A percentile compares a stretch with the other conserved stretches of the same genome.
phyloP scores from a whole-genome alignment of 2,797 vertebrate species.

The Danio albolineatus region DNA sequence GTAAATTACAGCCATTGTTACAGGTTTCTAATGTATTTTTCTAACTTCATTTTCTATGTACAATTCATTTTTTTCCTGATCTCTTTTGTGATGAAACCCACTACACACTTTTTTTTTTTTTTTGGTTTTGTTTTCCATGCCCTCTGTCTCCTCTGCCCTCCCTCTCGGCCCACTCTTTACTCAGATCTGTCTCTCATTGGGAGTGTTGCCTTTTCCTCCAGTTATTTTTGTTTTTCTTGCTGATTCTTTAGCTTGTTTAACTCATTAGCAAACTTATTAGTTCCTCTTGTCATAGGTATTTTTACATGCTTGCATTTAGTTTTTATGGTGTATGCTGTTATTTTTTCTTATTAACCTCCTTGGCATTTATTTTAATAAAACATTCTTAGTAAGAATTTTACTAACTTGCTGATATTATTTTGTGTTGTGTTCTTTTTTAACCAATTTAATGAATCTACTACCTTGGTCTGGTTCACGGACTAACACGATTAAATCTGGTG shows the following conservation, averaged over 20 bases:
- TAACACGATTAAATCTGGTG: slow-evolving; percentile 84
- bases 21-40: slow-evolving; percentile 93
- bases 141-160: slow-evolving; percentile 49
- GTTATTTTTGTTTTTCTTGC: slow-evolving; percentile 73
- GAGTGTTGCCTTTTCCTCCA: slow-evolving; percentile 80
- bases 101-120: slow-evolving; percentile 61
- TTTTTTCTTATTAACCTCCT: slow-evolving; percentile 87
- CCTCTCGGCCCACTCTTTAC: slow-evolving; percentile 68
- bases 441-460: slow-evolving; percentile 85
- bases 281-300: slow-evolving; percentile 84
- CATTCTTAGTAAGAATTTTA: slow-evolving; percentile 91
- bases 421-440: slow-evolving; percentile 84
- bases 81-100: slow-evolving; percentile 72
- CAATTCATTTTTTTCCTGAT: slow-evolving; percentile 65
- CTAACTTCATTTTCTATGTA: slow-evolving; percentile 91
- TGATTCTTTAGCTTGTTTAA: slow-evolving; percentile 85
- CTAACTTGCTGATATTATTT: slow-evolving; percentile 86
- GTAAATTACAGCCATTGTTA: slow-evolving; percentile 91
- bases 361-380: slow-evolving; percentile 92
- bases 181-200: slow-evolving; percentile 77
- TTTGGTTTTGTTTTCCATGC: slow-evolving; percentile 34
- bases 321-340: slow-evolving; percentile 90
- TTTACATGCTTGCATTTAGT: slow-evolving; percentile 90
- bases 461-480: slow-evolving; percentile 86
- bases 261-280: slow-evolving; percentile 86